Conservation (phyloP, 2,797 vertebrate species). For the Pelodytes ibericus region DNA sequence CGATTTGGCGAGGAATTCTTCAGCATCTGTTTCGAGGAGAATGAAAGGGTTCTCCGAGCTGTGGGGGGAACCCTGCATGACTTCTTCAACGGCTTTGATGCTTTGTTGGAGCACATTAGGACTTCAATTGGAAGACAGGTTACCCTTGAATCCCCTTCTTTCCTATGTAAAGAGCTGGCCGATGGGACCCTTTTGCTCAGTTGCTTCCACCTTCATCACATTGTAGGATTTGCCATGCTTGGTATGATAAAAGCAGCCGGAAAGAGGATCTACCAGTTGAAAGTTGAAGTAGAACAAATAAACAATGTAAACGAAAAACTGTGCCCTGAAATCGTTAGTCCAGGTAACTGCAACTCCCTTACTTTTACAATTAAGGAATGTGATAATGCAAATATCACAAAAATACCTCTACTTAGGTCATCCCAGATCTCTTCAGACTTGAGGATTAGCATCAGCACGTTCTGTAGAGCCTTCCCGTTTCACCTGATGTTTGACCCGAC, state of each 20-base stretch:
- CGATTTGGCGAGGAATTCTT: conserved; percentile 96
- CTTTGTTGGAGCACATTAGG: conserved; percentile 95
- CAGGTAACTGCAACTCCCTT: conserved; percentile 84
- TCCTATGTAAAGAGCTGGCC: conserved; percentile 92
- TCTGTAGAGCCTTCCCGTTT: conserved; percentile 96
- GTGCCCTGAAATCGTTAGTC: conserved; percentile 75
- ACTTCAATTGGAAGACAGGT: conserved; percentile 92
- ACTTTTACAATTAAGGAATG: conserved; percentile 85
- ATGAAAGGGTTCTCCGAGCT: conserved; percentile 92
- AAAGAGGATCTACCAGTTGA: conserved; percentile 86
- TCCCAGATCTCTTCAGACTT: conserved; percentile 88
- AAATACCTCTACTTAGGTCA: conserved; percentile 74
- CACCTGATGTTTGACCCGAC: conserved; percentile 91
- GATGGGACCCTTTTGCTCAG: conserved; percentile 86
- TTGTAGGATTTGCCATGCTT: conserved; percentile 91
- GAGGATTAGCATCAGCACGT: conserved; percentile 90
- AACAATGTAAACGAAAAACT: conserved; percentile 70
- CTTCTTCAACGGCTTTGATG: conserved; percentile 98
- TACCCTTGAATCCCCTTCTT: conserved; percentile 91
- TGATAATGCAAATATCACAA: conserved; percentile 69
- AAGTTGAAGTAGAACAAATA: conserved; percentile 89
- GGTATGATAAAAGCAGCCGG: conserved; percentile 93
- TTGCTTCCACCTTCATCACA: conserved; percentile 92
- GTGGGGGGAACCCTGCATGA: conserved; percentile 95
- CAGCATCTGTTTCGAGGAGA: conserved; percentile 93